phyloP scores from a whole-genome alignment of 1,140 invertebrate genomes.

The Cepaea nemoralis region DNA sequence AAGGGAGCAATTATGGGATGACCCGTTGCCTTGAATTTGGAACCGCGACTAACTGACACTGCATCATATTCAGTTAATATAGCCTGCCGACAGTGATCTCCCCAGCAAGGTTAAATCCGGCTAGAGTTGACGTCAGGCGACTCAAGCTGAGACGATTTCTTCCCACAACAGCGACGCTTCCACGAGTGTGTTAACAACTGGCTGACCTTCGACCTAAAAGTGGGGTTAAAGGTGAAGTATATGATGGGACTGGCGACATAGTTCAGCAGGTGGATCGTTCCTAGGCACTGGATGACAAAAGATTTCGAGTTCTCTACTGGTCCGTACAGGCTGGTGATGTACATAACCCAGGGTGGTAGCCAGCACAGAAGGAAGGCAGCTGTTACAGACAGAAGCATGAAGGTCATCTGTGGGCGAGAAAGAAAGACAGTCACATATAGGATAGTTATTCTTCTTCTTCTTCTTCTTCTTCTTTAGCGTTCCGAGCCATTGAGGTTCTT shows the following conservation, averaged over 20 bases:
- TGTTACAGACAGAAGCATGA: slow-evolving; percentile 15
- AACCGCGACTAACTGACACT: too few relatives aligned
- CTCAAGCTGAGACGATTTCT: too few relatives aligned
- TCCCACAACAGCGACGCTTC: background rate
- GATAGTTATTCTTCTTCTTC: too few relatives aligned
- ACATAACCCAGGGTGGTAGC: slow-evolving; percentile 29
- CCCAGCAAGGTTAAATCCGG: too few relatives aligned
- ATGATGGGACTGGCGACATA: slow-evolving; percentile 28
- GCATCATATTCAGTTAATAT: too few relatives aligned
- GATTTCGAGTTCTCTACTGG: background rate
- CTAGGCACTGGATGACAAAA: background rate
- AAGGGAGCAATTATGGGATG: too few relatives aligned
- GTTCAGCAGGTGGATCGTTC: background rate
- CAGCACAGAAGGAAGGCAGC: slow-evolving; percentile 27
- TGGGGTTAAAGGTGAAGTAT: slow-evolving; percentile 24
- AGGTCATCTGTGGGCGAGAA: slow-evolving; percentile 23
- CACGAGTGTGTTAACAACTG: background rate
- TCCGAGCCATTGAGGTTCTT: too few relatives aligned
- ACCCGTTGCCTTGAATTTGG: too few relatives aligned
- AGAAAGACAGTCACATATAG: too few relatives aligned
- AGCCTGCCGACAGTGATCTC: too few relatives aligned
- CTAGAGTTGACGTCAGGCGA: too few relatives aligned
- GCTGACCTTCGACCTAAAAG: slow-evolving; percentile 28
- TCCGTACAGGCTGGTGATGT: background rate
- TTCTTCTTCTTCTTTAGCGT: too few relatives aligned